Base-by-base conservation (phyloP, 2,888 invertebrate species). In the Clistopyga incitator region DNA sequence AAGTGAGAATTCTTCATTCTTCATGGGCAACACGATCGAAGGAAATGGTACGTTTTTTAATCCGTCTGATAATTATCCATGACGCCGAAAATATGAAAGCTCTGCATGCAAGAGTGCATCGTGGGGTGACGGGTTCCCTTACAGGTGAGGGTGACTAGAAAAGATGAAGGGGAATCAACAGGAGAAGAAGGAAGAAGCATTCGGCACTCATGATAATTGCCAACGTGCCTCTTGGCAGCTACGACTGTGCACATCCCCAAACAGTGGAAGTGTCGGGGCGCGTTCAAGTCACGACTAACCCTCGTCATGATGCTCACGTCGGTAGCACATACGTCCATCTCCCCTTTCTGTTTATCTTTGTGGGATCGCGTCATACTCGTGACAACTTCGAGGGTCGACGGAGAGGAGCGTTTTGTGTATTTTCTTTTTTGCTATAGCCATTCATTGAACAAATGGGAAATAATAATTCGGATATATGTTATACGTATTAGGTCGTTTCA, bases 151-250 rank as follows among this genome's bases (percentile, higher is more conserved):
- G 56, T 52, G 23, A 52, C 15, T 50, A 64, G 56, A 67, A 82
- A 42, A 68, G 42, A 13, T 15, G 56, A 54, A 64, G 61, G 50
- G 61, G 76, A 45, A 78, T 29, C 45, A 78, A 64, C 42, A 64
- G 54, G 56, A 34, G 59, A n/a, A 61, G 47, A 61, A 15, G 52
- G 74, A 61, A 47, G 52, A 54, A 59, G 75, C 77, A 76, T 78
- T 78, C 52, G 59, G 71, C 83, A 84, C 86, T 85, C 72, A 68
- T 45, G 18, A 75, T 86, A 86, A 86, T 86, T 86, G 85, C 84
- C 84, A 82, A 84, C 84, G 85, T 82, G 86, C 76, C 80, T 70
- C 82, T 68, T 50, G 47, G 50, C 50, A 64, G 82, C 68, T 25
- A 29, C 68, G 52, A 52, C 72, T 13, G 50, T 45, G 18, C 34